Conservation (phyloP, 2,888 invertebrate species). For the Caenorhabditis sp. region DNA sequence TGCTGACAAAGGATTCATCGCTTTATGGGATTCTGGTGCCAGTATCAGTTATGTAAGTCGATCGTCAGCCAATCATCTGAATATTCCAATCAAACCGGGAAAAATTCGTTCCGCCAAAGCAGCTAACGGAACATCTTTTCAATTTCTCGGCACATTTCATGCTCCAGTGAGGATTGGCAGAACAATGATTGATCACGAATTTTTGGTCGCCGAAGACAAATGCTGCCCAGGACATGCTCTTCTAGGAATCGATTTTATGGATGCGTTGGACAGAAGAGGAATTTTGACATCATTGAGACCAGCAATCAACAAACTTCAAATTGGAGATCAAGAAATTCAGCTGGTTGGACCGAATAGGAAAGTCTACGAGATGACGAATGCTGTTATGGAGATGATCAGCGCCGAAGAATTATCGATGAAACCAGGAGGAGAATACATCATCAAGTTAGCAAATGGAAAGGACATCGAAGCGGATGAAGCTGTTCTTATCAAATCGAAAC, state of each 20-base stretch:
- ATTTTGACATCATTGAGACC: neutral
- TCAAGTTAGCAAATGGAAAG: neutral
- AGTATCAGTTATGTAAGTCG: conserved; percentile 26
- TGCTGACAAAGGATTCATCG: conserved; percentile 10
- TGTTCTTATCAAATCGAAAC: neutral
- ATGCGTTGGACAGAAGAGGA: neutral
- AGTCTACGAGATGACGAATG: neutral
- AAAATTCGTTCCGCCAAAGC: neutral
- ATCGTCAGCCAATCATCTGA: conserved; percentile 20
- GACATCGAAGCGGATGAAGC: conserved; percentile 2
- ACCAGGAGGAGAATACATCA: neutral
- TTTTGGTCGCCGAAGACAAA: conserved; percentile 15
- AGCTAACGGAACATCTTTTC: conserved; percentile 22
- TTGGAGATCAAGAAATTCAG: neutral
- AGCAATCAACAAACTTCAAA: neutral
- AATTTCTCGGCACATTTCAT: conserved; percentile 15
- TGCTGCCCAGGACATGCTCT: conserved; percentile 28
- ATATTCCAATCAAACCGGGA: neutral
- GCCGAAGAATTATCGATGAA: neutral
- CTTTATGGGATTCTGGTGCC: conserved; percentile 41
- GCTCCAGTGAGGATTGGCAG: conserved; percentile 1
- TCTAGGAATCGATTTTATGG: conserved; percentile 38
- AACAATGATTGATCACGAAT: neutral
- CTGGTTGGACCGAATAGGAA: neutral
- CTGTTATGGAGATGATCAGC: neutral